phyloP scores from a whole-genome alignment of 64 coral and sea anemone species.

The Actinia tenebrosa region DNA sequence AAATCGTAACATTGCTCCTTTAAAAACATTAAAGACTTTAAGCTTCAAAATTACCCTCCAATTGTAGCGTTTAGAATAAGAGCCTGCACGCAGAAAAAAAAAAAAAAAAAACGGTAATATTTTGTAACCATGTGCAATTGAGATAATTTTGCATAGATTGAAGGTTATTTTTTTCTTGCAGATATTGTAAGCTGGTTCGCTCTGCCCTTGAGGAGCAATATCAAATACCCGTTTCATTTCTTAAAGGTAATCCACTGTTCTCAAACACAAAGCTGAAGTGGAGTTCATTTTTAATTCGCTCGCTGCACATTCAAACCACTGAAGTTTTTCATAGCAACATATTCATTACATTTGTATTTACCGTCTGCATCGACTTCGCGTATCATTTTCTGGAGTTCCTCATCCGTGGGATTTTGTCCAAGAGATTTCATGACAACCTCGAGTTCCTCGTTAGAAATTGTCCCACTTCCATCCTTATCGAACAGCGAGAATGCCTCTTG shows the following conservation, averaged over 20 bases:
- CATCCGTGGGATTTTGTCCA: conserved; percentile 61
- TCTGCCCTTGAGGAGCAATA: neutral
- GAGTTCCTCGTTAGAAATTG: conserved; percentile 73
- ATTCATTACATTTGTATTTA: conserved; percentile 20
- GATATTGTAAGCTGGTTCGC: neutral
- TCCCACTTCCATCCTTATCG: conserved; percentile 70
- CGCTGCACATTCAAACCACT: neutral
- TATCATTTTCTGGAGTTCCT: conserved; percentile 73
- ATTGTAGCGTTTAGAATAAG: too few species aligned
- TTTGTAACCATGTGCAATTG: too few species aligned
- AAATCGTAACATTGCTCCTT: conserved; percentile 1
- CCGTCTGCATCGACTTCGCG: conserved; percentile 68
- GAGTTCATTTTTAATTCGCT: neutral
- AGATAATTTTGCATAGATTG: neutral
- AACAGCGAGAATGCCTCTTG: conserved; percentile 69
- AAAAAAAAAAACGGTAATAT: too few species aligned
- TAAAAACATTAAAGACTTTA: neutral
- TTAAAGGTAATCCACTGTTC: neutral
- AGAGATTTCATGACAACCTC: conserved; percentile 79
- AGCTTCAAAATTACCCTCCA: too few species aligned
- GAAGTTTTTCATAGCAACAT: neutral
- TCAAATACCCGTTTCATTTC: neutral
- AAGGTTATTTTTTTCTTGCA: neutral
- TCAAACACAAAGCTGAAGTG: neutral
- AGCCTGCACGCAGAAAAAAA: too few species aligned